Percentiles rank a stretch among this genome's conserved stretches.
Conservation (phyloP, 2,797 vertebrate species). For the Morelia viridis region DNA sequence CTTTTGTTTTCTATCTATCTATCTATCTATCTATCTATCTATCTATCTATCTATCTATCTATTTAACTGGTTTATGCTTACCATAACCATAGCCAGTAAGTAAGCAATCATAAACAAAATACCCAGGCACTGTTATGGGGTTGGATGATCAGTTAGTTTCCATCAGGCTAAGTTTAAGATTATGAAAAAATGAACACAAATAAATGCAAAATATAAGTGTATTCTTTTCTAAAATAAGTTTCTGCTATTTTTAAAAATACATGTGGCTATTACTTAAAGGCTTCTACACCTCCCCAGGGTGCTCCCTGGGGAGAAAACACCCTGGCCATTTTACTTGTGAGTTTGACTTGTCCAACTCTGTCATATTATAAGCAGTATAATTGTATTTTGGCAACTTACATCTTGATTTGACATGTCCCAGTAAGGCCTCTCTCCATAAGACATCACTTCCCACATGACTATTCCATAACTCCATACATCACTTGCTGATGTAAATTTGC, state of each 20-base stretch:
- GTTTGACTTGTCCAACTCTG: not conserved
- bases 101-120: not conserved
- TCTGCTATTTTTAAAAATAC: not conserved
- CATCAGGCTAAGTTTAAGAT: not conserved
- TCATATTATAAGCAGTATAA: not conserved
- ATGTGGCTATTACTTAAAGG: not conserved
- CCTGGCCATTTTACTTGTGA: not conserved
- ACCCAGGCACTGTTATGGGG: not conserved
- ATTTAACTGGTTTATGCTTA: not conserved
- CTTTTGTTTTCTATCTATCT: not conserved
- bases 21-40: not conserved
- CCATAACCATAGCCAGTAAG: not conserved
- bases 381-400: constrained; percentile 77
- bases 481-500: constrained; percentile 97
- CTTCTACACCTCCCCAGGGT: not conserved
- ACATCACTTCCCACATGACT: constrained; percentile 99
- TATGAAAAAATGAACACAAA: not conserved
- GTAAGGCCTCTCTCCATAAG: constrained; percentile 95
- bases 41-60: not conserved
- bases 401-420: constrained; percentile 99
- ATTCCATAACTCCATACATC: constrained; percentile 99
- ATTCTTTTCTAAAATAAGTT: not conserved
- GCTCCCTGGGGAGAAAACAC: too few species aligned
- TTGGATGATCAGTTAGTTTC: not conserved
- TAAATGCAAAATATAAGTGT: not conserved